phyloP scores from a whole-genome alignment of 1,140 invertebrate genomes.

The Aleiodes sp. region DNA sequence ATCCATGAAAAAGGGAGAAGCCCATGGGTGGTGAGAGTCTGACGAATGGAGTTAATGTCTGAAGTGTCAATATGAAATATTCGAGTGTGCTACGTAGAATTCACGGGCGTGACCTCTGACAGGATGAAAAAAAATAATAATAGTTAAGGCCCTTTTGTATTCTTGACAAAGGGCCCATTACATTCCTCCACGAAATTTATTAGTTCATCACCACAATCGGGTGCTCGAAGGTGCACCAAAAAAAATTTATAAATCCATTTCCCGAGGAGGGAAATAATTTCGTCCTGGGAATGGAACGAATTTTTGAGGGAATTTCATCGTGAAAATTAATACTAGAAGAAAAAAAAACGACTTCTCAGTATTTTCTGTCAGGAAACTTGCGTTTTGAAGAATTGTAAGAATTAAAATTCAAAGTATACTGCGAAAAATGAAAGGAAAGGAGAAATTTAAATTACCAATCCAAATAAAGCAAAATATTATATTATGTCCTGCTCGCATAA shows the following conservation, averaged over 20 bases:
- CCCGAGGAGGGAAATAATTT: conserved; percentile 16
- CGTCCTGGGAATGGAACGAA: not conserved
- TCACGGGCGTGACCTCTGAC: conserved; percentile 32
- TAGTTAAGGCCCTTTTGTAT: not conserved
- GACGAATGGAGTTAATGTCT: conserved; percentile 47
- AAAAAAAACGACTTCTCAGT: not conserved
- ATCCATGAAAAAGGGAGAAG: conserved; percentile 12
- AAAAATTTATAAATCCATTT: conserved; percentile 23
- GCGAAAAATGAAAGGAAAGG: too few relatives aligned
- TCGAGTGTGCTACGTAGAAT: conserved; percentile 36
- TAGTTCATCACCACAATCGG: conserved; percentile 32
- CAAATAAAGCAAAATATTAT: too few relatives aligned
- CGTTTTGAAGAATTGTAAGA: too few relatives aligned
- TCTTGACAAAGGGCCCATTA: conserved; percentile 32
- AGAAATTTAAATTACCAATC: too few relatives aligned
- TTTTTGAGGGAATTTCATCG: not conserved
- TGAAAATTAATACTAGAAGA: too few relatives aligned
- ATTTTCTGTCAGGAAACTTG: not conserved
- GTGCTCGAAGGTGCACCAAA: conserved; percentile 23
- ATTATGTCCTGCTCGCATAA: too few relatives aligned
- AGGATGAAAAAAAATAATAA: not conserved
- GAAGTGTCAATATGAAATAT: conserved; percentile 49
- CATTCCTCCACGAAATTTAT: conserved; percentile 38
- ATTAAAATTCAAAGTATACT: too few relatives aligned
- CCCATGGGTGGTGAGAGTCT: conserved; percentile 37